Evolutionary conservation across 2,888 invertebrate genomes (phyloP), one percentile per base, ranked within the genome.

Genomic region (Chymomyza fuscimana): DNA sequence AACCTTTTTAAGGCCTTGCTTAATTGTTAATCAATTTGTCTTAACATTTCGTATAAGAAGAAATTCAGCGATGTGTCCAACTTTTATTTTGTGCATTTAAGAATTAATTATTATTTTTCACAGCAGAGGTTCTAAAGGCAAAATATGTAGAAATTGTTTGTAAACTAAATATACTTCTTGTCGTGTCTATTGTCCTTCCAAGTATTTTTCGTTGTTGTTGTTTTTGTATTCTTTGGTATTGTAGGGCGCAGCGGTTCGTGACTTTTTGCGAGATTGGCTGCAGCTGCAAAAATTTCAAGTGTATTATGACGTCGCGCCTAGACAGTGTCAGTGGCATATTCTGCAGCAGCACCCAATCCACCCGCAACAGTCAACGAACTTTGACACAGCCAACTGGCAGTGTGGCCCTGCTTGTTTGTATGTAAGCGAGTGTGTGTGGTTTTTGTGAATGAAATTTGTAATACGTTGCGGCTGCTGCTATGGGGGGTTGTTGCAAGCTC

Each of bases 371-470:
- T 83, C 83, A 83, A 83, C 86, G 88, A 83, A 83, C 88, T 58
- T 58, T 46, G 46, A 63, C 46, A 51, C 25, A 15, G n/a, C 15
- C 25, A 22, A 51, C 15, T 25, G 50, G 16, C 51, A 50, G 51
- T 50, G 46, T 61, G 61, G 22, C 56, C 9, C 56, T 25, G n/a
- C 56, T 56, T 56, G 22, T 56, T 56, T 5, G 22, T 59, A n/a
- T 59, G 25, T n/a, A 32, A n/a, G 54, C n/a, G 32, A 32, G 61
- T 36, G 58, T 58, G 9, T 58, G n/a, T 36, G 61, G 58, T 29
- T 58, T 58, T 58, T 87, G 86, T 89, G 86, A 90, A 90, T 89
- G 90, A 90, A 89, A 87, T 82, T 79, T 78, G 88, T 86, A 89
- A 88, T 83, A 80, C 88, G 89, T 90, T 88, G 90, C 88, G 79